A percentile compares a stretch with the other conserved stretches of the same genome.
Evolutionary conservation across 1,140 invertebrate species (phyloP).

Genomic region (Trichonephila clavipes): DNA sequence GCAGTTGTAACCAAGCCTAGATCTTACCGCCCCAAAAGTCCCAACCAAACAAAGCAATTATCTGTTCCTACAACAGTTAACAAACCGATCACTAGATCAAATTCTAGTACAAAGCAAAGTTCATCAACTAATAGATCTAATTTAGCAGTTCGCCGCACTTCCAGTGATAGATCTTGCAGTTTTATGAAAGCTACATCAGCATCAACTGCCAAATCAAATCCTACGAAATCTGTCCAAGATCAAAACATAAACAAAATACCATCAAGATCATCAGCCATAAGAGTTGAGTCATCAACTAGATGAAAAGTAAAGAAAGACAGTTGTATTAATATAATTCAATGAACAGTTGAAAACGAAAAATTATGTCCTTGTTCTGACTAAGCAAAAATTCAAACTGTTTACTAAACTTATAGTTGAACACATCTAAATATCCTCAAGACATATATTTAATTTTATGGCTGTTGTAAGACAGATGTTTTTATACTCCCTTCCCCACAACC

Average conservation of each 20-base stretch:
- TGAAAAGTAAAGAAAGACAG: neutral
- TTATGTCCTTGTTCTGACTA: neutral
- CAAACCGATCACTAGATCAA: conserved; percentile 48
- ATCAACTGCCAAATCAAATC: conserved; percentile 69
- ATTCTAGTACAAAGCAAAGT: conserved; percentile 33
- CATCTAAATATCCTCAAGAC: neutral
- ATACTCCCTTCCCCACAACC: neutral
- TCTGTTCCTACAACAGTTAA: neutral
- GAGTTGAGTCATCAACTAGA: neutral
- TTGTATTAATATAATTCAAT: neutral
- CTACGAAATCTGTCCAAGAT: conserved; percentile 37
- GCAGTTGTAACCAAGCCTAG: conserved; percentile 14
- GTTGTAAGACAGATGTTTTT: neutral
- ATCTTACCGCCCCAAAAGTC: neutral
- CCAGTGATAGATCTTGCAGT: conserved; percentile 67
- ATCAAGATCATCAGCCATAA: neutral
- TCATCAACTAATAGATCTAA: conserved; percentile 25
- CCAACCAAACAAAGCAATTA: conserved; percentile 27
- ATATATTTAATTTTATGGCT: neutral
- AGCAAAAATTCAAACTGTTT: neutral
- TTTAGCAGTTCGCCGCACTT: conserved; percentile 29
- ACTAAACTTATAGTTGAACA: neutral
- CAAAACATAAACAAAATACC: neutral
- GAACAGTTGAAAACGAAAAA: neutral
- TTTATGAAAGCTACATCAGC: conserved; percentile 77